These are phyloP conservation scores for Linnaemya tessellans DNA, from an alignment of 2,888 invertebrate genomes.

Conservation along the genomic window DNA sequence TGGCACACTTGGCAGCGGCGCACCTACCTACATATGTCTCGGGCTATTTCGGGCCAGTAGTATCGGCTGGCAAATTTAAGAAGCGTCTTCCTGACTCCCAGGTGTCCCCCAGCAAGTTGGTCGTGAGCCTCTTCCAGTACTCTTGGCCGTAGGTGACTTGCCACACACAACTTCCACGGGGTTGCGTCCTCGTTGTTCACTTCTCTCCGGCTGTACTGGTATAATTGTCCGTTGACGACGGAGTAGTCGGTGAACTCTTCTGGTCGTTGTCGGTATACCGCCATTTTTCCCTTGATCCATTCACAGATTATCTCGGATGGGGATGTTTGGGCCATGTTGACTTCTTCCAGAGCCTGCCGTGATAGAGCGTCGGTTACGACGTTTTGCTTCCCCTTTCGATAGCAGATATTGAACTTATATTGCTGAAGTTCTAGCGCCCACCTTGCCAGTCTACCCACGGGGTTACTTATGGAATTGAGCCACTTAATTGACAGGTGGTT, in stretches of 20 bases:
- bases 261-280: not conserved
- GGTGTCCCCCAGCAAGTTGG: no score
- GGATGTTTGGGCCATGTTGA: not conserved
- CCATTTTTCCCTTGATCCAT: not conserved
- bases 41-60: no score
- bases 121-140: not conserved
- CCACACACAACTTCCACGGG: slow-evolving; percentile 1
- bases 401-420: not conserved
- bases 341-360: not conserved
- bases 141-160: not conserved
- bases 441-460: not conserved
- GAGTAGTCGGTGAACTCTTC: no score
- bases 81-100: no score
- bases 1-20: no score
- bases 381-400: not conserved
- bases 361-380: not conserved
- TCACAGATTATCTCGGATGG: not conserved
- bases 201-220: not conserved
- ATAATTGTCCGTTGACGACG: slow-evolving; percentile 1
- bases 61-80: no score
- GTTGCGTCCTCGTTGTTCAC: not conserved
- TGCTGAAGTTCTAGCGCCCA: not conserved
- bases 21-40: no score
- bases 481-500: not conserved
- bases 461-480: not conserved